These are phyloP conservation scores for Digitonthophagus gazella DNA, from an alignment of 2,888 invertebrate genomes.

Conservation along the genomic window DNA sequence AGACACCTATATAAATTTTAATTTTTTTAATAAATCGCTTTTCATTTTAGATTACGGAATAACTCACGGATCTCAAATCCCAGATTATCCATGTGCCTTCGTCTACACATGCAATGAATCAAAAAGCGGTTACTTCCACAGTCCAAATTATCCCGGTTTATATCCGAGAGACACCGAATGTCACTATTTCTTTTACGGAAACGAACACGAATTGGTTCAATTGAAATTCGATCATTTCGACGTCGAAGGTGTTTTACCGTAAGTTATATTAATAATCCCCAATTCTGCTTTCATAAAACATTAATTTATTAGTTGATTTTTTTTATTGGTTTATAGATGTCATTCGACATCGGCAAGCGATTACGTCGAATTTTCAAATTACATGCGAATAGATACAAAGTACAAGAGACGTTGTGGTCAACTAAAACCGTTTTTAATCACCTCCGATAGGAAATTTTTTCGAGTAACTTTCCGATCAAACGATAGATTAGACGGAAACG, in stretches of 20 bases:
- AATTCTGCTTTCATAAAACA: constrained; percentile 1
- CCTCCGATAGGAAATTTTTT: too few species aligned
- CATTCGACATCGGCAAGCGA: constrained; percentile 89
- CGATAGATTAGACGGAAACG: too few species aligned
- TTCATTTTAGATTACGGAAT: constrained; percentile 80
- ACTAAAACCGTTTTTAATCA: too few species aligned
- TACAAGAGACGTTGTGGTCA: constrained; percentile 80
- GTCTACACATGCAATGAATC: constrained; percentile 81
- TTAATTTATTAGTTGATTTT: too few species aligned
- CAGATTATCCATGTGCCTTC: constrained; percentile 81
- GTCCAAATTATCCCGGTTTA: constrained; percentile 89
- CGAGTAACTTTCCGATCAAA: too few species aligned
- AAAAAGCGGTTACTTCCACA: constrained; percentile 77
- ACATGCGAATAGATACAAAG: constrained; percentile 84
- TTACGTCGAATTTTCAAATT: constrained; percentile 95
- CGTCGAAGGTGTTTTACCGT: constrained; percentile 93
- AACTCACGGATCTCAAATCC: constrained; percentile 73
- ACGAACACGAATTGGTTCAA: constrained; percentile 72
- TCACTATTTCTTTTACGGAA: constrained; percentile 87
- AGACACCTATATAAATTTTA: background rate
- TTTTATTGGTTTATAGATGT: constrained; percentile 65
- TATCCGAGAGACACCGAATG: constrained; percentile 89
- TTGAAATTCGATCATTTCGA: constrained; percentile 89
- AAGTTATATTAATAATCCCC: constrained; percentile 52
- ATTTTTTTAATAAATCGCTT: too few species aligned